These are phyloP conservation scores for Trichechus manatus DNA, from an alignment of 2,113 vertebrate species.

Conservation along the genomic window DNA sequence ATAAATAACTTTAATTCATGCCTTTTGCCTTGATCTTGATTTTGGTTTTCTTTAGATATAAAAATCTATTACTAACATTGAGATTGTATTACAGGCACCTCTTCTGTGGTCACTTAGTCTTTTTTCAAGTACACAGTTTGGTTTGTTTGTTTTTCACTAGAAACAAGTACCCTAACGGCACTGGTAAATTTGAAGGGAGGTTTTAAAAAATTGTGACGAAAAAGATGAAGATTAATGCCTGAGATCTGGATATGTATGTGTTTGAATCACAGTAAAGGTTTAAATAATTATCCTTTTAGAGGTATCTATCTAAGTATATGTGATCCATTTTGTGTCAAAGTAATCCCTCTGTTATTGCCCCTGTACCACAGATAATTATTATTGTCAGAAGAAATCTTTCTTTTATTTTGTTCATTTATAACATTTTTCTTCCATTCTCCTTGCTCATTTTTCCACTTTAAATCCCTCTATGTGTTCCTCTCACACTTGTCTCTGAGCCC, in stretches of 20 bases:
- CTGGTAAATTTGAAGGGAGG: conserved; percentile 48
- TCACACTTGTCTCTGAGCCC: conserved; percentile 8
- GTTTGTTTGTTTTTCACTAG: conserved; percentile 59
- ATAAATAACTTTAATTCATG: conserved; percentile 66
- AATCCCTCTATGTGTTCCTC: background rate
- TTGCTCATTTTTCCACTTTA: conserved; percentile 55
- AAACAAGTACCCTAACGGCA: conserved; percentile 12
- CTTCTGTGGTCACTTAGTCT: conserved; percentile 42
- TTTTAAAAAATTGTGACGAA: conserved; percentile 50
- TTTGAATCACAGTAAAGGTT: conserved; percentile 54
- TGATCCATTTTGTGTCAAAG: conserved; percentile 59
- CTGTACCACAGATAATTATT: background rate
- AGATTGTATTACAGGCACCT: conserved; percentile 30
- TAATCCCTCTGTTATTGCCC: conserved; percentile 21
- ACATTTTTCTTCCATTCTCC: background rate
- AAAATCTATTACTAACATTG: conserved; percentile 53
- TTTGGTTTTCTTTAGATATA: conserved; percentile 65
- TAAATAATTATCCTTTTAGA: conserved; percentile 45
- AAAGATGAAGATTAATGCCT: conserved; percentile 24
- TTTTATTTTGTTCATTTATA: conserved; percentile 18
- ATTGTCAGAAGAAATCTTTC: conserved; percentile 40
- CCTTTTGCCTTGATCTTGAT: conserved; percentile 63
- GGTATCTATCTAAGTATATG: background rate
- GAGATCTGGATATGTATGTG: background rate
- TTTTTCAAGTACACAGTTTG: conserved; percentile 53